Base-by-base conservation (phyloP, 2,113 vertebrate genomes). In the Gulo gulo region DNA sequence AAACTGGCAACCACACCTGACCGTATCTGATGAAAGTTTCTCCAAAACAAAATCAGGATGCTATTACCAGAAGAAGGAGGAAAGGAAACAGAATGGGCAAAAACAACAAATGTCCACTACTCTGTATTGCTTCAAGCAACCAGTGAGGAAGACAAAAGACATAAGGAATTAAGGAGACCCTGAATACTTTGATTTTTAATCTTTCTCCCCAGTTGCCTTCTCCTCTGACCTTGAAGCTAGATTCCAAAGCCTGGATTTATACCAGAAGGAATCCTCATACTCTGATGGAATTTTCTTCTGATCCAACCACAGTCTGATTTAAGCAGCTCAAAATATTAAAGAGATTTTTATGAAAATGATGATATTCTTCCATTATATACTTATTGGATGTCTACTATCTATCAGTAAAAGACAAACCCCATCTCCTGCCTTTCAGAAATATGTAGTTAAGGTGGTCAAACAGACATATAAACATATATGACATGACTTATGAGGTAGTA, bases 331-430 rank as follows among this genome's bases (percentile, higher is more conserved):
- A 93, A 91, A 81, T 23, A 93, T 16, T 88, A 1, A 14, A 59
- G 92, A 65, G 14, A 92, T 76, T 97, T 95, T 97, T 94, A 91
- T 94, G 34, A 93, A 61, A 95, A 50, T 96, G 69, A 57, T 55
- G 4, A 36, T 71, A 94, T 81, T 94, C 18, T 85, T 82, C 57
- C 45, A 78, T 88, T 90, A 78, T 20, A 84, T 84, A n/a, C 39
- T 94, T 94, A 80, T 7, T 76, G 36, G 13, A 11, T 74, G 13
- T 86, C 39, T 84, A 96, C n/a, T 74, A 11, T 81, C 45, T 78
- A 47, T 96, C 57, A 45, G 16, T 73, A 76, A 82, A 83, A 78
- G 86, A 71, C 39, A 81, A 88, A 9, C 21, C 39, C 45, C 84
- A 31, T 82, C 52, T 15, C 52, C 21, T 79, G 50, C 11, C 87